These are phyloP conservation scores for Platanista minor DNA, from an alignment of 2,113 vertebrate genomes.

Conservation along the genomic window DNA sequence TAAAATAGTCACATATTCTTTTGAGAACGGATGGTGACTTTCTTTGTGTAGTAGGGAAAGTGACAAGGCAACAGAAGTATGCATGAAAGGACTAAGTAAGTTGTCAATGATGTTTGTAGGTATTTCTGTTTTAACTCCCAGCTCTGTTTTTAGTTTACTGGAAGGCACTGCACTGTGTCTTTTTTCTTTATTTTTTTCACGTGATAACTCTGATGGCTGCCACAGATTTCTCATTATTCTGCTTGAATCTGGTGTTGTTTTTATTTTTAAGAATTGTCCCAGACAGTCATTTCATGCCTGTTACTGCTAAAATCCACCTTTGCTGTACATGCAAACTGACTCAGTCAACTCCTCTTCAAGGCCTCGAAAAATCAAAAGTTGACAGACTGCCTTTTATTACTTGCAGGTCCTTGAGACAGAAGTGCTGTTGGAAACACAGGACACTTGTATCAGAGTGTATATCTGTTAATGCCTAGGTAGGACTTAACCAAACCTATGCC, in stretches of 20 bases:
- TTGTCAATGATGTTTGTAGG: neutral
- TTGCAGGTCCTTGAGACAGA: neutral
- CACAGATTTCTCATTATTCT: neutral
- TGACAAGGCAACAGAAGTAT: neutral
- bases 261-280: neutral
- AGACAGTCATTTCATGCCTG: neutral
- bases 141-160: neutral
- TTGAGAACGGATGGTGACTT: neutral
- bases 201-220: neutral
- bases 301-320: neutral
- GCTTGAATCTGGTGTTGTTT: neutral
- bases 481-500: neutral
- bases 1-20: neutral
- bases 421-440: neutral
- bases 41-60: neutral
- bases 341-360: neutral
- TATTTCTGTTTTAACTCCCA: neutral
- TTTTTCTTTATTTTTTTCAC: neutral
- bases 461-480: neutral
- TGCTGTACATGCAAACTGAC: neutral
- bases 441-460: neutral
- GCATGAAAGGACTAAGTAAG: neutral
- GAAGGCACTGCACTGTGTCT: neutral
- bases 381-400: neutral
- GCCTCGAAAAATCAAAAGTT: conserved; percentile 13